phyloP scores from a whole-genome alignment of 2,888 invertebrate genomes.

The Bhutanitis thaidina region DNA sequence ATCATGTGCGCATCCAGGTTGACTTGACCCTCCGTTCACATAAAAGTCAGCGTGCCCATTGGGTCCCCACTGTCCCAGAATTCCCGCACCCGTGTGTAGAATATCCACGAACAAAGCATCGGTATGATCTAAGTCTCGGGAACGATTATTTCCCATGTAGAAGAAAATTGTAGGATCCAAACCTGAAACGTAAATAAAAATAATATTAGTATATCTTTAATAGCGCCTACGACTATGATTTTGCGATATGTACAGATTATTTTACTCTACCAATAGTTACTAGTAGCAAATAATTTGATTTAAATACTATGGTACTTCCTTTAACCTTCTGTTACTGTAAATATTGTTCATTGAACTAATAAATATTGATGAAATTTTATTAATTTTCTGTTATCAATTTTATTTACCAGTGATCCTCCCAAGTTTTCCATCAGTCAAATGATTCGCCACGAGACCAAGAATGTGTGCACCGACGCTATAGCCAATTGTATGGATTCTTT shows the following conservation, averaged over 20 bases:
- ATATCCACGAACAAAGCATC: conserved; percentile 92
- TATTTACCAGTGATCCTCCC: conserved; percentile 88
- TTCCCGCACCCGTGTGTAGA: conserved; percentile 92
- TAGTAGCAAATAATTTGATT: too few relatives aligned
- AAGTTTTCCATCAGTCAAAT: conserved; percentile 86
- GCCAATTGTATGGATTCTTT: conserved; percentile 89
- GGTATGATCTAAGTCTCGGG: conserved; percentile 87
- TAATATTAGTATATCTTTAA: too few relatives aligned
- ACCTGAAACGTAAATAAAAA: conserved; percentile 60
- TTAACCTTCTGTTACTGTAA: too few relatives aligned
- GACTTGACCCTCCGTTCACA: conserved; percentile 92
- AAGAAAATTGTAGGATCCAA: conserved; percentile 92
- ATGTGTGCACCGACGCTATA: conserved; percentile 94
- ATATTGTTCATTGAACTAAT: too few relatives aligned
- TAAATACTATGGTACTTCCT: too few relatives aligned
- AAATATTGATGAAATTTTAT: too few relatives aligned
- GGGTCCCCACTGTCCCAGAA: conserved; percentile 93
- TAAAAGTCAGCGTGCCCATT: conserved; percentile 94
- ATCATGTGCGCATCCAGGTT: conserved; percentile 91
- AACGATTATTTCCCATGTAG: conserved; percentile 90
- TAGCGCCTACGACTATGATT: too few relatives aligned
- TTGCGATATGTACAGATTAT: too few relatives aligned
- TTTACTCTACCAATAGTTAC: too few relatives aligned
- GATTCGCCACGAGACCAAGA: conserved; percentile 90
- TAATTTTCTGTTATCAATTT: too few relatives aligned